phyloP scores from a whole-genome alignment of 2,888 invertebrate species.

The Metellina segmentata region DNA sequence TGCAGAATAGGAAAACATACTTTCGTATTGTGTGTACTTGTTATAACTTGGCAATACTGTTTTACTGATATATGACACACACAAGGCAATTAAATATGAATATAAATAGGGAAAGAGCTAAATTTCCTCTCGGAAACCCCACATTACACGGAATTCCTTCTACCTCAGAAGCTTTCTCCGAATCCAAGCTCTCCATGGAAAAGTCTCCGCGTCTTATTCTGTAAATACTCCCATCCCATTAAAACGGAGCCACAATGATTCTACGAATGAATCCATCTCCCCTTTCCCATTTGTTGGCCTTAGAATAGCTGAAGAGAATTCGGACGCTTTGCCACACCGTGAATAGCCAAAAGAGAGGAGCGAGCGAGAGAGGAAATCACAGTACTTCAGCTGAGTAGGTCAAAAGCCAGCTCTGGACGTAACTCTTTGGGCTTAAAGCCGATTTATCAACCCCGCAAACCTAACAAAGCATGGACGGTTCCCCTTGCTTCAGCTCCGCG shows the following conservation, averaged over 20 bases:
- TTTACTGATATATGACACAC: too few relatives aligned
- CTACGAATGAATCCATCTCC: neutral
- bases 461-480: slow-evolving; percentile 56
- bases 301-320: slow-evolving; percentile 20
- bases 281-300: slow-evolving; percentile 42
- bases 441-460: slow-evolving; percentile 62
- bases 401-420: slow-evolving; percentile 23
- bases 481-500: slow-evolving; percentile 4
- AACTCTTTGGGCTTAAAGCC: slow-evolving; percentile 58
- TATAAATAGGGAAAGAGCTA: too few relatives aligned
- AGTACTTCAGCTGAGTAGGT: slow-evolving; percentile 45
- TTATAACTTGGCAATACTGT: too few relatives aligned
- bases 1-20: too few relatives aligned
- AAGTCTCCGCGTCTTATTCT: slow-evolving; percentile 31
- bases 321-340: slow-evolving; percentile 21
- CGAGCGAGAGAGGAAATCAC: slow-evolving; percentile 43
- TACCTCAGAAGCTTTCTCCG: neutral
- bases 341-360: slow-evolving; percentile 34
- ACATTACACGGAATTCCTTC: too few relatives aligned
- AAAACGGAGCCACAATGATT: slow-evolving; percentile 40
- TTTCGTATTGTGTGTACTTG: too few relatives aligned
- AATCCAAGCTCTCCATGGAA: neutral
- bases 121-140: too few relatives aligned
- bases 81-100: too few relatives aligned
- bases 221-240: slow-evolving; percentile 46